Conservation (phyloP, 2,888 invertebrate genomes). For the Gnatocerus cornutus region DNA sequence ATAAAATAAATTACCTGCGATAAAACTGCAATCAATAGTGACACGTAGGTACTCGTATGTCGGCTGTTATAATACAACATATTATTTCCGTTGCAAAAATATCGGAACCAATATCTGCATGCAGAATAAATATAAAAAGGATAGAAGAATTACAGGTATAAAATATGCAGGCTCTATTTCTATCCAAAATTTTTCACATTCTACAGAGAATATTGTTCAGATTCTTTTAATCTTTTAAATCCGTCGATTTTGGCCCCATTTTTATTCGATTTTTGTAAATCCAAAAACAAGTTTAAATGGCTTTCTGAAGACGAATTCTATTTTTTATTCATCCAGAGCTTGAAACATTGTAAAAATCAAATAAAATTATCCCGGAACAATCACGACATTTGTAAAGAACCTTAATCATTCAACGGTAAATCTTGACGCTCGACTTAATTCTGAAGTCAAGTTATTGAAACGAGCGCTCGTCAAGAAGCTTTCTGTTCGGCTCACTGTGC, state of each 20-base stretch:
- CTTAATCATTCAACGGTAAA: conserved; percentile 46
- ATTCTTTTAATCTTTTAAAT: too few species aligned
- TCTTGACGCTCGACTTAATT: conserved; percentile 48
- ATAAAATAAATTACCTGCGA: conserved; percentile 4
- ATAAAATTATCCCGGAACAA: conserved; percentile 43
- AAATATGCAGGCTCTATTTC: too few species aligned
- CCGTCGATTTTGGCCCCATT: too few species aligned
- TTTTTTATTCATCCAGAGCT: too few species aligned
- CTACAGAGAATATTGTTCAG: too few species aligned
- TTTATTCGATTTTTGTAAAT: too few species aligned
- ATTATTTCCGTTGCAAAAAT: neutral
- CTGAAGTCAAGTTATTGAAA: conserved; percentile 46
- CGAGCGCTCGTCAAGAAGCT: conserved; percentile 27
- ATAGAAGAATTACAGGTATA: too few species aligned
- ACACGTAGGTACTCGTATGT: conserved; percentile 1
- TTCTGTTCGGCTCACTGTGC: conserved; percentile 37
- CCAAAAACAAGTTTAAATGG: too few species aligned
- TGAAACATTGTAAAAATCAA: conserved; percentile 11
- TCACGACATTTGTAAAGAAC: conserved; percentile 42
- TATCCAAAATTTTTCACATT: too few species aligned
- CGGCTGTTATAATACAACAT: neutral
- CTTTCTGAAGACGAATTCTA: too few species aligned
- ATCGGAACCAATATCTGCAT: neutral
- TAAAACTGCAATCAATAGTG: conserved; percentile 2
- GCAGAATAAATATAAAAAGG: too few species aligned